These are phyloP conservation scores for Rostratula benghalensis DNA, from an alignment of 2,113 vertebrate species.

Conservation along the genomic window DNA sequence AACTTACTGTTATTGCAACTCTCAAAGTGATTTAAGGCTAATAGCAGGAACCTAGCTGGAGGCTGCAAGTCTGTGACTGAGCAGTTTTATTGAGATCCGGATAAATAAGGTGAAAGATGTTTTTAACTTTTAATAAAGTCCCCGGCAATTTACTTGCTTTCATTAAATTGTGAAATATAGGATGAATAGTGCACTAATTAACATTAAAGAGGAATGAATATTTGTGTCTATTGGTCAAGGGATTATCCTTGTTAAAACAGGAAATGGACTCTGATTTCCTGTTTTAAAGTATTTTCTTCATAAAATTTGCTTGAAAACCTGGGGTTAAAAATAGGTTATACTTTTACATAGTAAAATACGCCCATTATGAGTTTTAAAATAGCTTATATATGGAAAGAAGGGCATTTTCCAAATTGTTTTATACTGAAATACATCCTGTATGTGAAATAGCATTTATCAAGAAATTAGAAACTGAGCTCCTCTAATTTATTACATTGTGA, in stretches of 20 bases:
- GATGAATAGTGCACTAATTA: constrained; percentile 15
- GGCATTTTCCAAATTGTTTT: background rate
- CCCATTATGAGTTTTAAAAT: background rate
- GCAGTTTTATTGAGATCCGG: constrained; percentile 30
- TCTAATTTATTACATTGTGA: background rate
- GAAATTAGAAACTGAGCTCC: background rate
- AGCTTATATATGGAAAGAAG: background rate
- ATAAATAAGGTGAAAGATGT: constrained; percentile 37
- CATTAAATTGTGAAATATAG: background rate
- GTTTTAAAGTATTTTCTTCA: constrained; percentile 33
- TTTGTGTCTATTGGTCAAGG: constrained; percentile 50
- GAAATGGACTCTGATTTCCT: constrained; percentile 50
- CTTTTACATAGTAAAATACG: background rate
- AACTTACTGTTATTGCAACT: constrained; percentile 12
- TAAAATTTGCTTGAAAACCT: constrained; percentile 3
- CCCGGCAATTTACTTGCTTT: constrained; percentile 20
- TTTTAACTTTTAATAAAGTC: constrained; percentile 29
- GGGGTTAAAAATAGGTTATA: constrained; percentile 46
- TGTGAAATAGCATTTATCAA: background rate
- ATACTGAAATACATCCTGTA: background rate
- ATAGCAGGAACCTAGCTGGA: constrained; percentile 28
- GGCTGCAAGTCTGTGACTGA: constrained; percentile 52
- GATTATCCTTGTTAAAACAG: constrained; percentile 60
- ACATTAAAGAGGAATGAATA: constrained; percentile 10
- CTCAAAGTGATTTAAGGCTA: constrained; percentile 45